Conservation (phyloP, 1,140 invertebrate species). For the Trichonephila clavipes region DNA sequence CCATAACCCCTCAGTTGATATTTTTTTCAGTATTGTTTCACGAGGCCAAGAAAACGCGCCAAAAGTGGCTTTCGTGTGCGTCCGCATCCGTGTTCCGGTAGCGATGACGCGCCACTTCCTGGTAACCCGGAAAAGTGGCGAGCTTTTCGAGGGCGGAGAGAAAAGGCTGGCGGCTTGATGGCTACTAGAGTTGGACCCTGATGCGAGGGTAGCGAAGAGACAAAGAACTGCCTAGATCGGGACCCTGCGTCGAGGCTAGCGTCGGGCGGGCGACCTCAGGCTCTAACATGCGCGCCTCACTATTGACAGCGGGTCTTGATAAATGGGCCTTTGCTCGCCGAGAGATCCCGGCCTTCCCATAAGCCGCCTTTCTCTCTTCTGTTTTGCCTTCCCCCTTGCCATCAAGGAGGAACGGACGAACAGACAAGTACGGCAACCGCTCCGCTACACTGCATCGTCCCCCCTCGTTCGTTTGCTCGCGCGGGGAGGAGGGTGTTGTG, state of each 20-base stretch:
- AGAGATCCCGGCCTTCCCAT: conserved; percentile 38
- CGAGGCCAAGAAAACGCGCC: background rate
- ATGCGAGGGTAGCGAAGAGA: conserved; percentile 55
- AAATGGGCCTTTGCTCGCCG: conserved; percentile 66
- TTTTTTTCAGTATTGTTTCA: background rate
- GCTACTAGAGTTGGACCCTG: conserved; percentile 69
- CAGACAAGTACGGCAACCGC: conserved; percentile 60
- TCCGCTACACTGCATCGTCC: conserved; percentile 34
- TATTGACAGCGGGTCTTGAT: conserved; percentile 73
- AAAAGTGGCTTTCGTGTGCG: background rate
- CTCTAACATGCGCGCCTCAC: conserved; percentile 45
- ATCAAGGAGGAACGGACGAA: conserved; percentile 47
- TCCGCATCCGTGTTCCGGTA: background rate
- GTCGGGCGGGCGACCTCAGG: conserved; percentile 67
- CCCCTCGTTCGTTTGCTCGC: conserved; percentile 38
- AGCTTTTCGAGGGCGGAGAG: conserved; percentile 50
- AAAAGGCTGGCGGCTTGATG: conserved; percentile 70
- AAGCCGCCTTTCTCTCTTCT: conserved; percentile 51
- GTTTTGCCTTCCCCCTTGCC: conserved; percentile 28
- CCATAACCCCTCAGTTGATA: background rate
- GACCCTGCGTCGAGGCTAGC: conserved; percentile 73
- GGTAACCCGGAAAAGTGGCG: conserved; percentile 32
- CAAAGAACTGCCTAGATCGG: conserved; percentile 74
- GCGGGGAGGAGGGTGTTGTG: background rate
- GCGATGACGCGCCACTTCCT: conserved; percentile 40